Percentiles rank a stretch among this genome's conserved stretches.
Evolutionary conservation across 2,113 vertebrate genomes (phyloP).

Genomic region (Hypanus sabinus): DNA sequence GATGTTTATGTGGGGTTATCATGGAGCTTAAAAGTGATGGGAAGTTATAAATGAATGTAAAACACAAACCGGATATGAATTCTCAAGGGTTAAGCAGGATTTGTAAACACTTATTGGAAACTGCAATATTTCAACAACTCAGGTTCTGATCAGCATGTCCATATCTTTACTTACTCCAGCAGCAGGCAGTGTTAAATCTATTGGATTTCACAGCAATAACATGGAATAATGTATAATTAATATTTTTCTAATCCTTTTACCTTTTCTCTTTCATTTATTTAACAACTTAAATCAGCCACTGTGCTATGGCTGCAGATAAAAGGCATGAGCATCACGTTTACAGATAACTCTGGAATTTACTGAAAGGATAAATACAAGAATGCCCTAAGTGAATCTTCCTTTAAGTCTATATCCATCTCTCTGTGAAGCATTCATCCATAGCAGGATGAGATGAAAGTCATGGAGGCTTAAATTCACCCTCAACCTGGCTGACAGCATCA

Average conservation of each 20-base stretch:
- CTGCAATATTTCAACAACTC: neutral
- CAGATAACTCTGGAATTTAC: neutral
- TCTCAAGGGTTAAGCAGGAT: neutral
- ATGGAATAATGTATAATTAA: neutral
- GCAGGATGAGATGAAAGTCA: neutral
- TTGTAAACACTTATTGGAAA: neutral
- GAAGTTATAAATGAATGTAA: neutral
- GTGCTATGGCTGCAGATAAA: neutral
- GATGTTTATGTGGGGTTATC: neutral
- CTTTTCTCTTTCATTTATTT: neutral
- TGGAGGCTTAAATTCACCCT: no score
- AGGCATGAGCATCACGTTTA: neutral
- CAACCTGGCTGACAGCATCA: no score
- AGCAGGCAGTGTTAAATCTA: neutral
- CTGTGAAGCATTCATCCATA: neutral
- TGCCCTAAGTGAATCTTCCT: neutral
- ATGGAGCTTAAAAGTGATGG: neutral
- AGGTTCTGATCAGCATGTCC: neutral
- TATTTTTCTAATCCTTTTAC: neutral
- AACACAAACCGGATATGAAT: no score
- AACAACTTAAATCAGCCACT: neutral
- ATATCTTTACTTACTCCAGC: neutral
- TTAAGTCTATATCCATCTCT: neutral
- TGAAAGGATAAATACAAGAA: neutral
- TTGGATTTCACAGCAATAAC: neutral